Evolutionary conservation across 2,113 vertebrate species (phyloP).

Genomic region (Cebidichthys violaceus): DNA sequence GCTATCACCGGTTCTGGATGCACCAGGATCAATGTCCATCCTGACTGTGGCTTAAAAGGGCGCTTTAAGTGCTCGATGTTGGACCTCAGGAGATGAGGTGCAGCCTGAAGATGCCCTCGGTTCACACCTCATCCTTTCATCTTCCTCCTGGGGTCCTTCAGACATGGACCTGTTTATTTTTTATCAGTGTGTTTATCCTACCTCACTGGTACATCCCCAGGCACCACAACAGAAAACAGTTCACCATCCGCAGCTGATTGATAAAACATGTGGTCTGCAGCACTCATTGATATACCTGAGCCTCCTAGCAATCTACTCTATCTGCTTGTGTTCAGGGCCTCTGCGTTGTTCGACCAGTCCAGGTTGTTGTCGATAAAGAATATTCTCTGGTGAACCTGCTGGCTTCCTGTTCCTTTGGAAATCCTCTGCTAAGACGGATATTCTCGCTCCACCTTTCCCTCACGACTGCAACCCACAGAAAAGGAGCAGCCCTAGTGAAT

Average conservation of each 20-base stretch:
- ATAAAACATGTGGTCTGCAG: slow-evolving; percentile 65
- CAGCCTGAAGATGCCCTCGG: slow-evolving; percentile 19
- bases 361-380: slow-evolving; percentile 26
- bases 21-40: slow-evolving; percentile 32
- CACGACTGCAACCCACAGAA: background rate
- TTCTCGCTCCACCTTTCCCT: background rate
- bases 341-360: slow-evolving; percentile 37
- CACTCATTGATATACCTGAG: slow-evolving; percentile 44
- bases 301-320: slow-evolving; percentile 40
- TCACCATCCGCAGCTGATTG: slow-evolving; percentile 62
- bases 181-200: slow-evolving; percentile 45
- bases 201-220: slow-evolving; percentile 33
- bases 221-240: slow-evolving; percentile 23
- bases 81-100: slow-evolving; percentile 37
- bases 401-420: slow-evolving; percentile 9
- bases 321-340: slow-evolving; percentile 43
- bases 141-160: slow-evolving; percentile 37
- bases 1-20: background rate
- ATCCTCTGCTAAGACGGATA: slow-evolving; percentile 10
- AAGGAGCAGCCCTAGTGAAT: slow-evolving; percentile 4
- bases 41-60: slow-evolving; percentile 40
- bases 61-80: slow-evolving; percentile 12
- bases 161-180: slow-evolving; percentile 34
- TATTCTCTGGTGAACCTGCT: background rate
- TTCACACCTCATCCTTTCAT: slow-evolving; percentile 26